Conservation (phyloP, 2,888 invertebrate genomes). For the Hypselothyrea guttata region DNA sequence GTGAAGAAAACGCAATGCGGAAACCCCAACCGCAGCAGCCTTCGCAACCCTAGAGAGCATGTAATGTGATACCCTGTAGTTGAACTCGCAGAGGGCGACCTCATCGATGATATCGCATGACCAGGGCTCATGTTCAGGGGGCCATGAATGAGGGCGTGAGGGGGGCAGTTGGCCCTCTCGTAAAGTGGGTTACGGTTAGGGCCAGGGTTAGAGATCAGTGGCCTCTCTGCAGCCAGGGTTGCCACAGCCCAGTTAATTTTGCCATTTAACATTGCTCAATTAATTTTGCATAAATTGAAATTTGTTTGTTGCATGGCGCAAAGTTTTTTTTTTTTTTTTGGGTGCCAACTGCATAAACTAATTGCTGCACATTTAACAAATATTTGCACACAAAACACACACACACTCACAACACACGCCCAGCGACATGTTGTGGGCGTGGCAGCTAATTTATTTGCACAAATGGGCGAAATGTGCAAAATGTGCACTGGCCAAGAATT, state of each 20-base stretch:
- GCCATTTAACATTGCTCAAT: slow-evolving; percentile 64
- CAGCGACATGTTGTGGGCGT: slow-evolving; percentile 3
- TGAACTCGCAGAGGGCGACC: slow-evolving; percentile 32
- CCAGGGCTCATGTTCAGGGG: slow-evolving; percentile 27
- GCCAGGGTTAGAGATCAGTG: slow-evolving; percentile 11
- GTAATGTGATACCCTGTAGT: slow-evolving; percentile 37
- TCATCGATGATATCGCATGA: slow-evolving; percentile 36
- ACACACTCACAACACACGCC: slow-evolving; percentile 12
- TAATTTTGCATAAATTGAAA: slow-evolving; percentile 74
- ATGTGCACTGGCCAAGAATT: slow-evolving; percentile 55
- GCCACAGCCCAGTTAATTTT: slow-evolving; percentile 40
- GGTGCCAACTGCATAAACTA: slow-evolving; percentile 38
- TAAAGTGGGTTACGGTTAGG: background rate
- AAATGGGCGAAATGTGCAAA: slow-evolving; percentile 58
- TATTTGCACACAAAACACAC: slow-evolving; percentile 56
- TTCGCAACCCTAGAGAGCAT: slow-evolving; percentile 9
- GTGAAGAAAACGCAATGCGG: slow-evolving; percentile 59
- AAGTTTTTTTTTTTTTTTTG: background rate
- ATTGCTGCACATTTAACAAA: slow-evolving; percentile 65
- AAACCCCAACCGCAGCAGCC: slow-evolving; percentile 49
- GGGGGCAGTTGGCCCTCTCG: background rate
- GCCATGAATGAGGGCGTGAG: background rate
- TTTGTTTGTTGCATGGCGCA: slow-evolving; percentile 11
- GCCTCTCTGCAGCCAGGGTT: background rate
- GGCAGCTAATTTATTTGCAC: slow-evolving; percentile 66